Conservation (phyloP, 2,113 vertebrate genomes). For the Thoracochromis brauschi region DNA sequence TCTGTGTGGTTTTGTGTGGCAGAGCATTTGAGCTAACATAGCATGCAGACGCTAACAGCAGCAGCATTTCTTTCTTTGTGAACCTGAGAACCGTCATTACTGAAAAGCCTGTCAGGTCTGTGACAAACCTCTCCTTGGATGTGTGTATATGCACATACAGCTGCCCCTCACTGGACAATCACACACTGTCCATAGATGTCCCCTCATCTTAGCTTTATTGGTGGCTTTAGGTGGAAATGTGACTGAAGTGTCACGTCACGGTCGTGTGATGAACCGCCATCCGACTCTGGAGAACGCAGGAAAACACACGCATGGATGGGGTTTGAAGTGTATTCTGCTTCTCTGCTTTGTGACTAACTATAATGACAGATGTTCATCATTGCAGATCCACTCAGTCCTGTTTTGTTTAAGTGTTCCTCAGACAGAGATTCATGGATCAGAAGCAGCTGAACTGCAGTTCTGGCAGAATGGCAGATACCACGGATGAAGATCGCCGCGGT, state of each 20-base stretch:
- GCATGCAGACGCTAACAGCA: not conserved
- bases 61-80: not conserved
- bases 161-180: not conserved
- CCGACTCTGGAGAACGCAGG: not conserved
- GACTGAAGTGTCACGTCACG: not conserved
- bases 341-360: not conserved
- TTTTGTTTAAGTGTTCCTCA: not conserved
- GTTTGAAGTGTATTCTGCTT: not conserved
- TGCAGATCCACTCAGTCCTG: not conserved
- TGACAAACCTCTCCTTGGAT: not conserved
- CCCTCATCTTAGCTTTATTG: not conserved
- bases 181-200: not conserved
- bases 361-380: not conserved
- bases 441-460: not conserved
- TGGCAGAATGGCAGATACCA: not conserved
- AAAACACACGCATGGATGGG: not conserved
- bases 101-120: not conserved
- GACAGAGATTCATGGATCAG: not conserved
- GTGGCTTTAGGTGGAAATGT: not conserved
- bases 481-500: not conserved
- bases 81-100: not conserved
- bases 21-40: not conserved
- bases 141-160: not conserved
- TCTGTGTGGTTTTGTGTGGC: not conserved
- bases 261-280: not conserved